Base-by-base conservation (phyloP, 1,140 invertebrate genomes). In the Homalodisca vitripennis region DNA sequence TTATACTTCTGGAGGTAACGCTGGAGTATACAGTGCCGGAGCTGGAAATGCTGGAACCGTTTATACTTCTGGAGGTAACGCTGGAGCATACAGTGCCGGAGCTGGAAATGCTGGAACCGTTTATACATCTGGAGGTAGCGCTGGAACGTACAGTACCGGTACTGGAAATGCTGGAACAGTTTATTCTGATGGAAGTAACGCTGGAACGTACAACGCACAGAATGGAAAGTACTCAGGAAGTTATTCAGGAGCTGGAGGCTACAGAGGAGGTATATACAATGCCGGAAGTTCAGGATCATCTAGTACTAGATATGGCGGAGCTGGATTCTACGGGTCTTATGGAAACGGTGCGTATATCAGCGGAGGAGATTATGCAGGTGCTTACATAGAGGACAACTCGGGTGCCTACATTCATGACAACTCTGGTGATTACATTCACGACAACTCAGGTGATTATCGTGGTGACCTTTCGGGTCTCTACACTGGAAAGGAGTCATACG, bases 61-160 rank as follows among this genome's bases (percentile, higher is more conserved):
- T 27, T 74, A 75, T 32, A 68, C 73, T 1, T 51, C 71, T 41
- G 30, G 55, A 17, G 63, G 66, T n/a, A 62, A 53, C 10, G 57
- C 41, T 55, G 69, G 55, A 60, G 26, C 46, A 2, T 17, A 66
- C 30, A 32, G 20, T 57, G 63, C 26, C 10, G 24, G 66, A 22
- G 51, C 62, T 34, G 73, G 70, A 48, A n/a, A n/a, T n/a, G 63
- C 65, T 31, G 51, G 66, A 34, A 60, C 70, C 62, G 47, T 53
- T 24, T 67, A 67, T 51, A 31, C 65, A 57, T n/a, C n/a, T n/a
- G n/a, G n/a, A n/a, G 74, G 69, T 53, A 41, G 62, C 53, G 26
- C 47, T 63, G 68, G 62, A 63, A 41, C 47, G 27, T 30, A 68
- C 63, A 13, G 57, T 68, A 68, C 53, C 26, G 68, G 34, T 30